phyloP scores from a whole-genome alignment of 2,888 invertebrate species.

The Chirona hameri region DNA sequence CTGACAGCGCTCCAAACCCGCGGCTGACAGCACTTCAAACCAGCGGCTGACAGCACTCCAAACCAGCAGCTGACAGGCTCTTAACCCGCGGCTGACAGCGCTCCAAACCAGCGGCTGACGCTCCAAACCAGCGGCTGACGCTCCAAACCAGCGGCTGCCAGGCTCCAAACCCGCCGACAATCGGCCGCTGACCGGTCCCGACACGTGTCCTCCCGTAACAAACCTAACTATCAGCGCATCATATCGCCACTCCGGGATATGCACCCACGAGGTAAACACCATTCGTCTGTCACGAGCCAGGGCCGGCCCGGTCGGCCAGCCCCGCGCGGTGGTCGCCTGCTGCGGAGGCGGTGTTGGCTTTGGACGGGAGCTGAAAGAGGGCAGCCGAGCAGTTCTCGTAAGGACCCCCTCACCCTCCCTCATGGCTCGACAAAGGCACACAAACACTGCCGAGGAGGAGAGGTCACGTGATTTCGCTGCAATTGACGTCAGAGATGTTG shows the following conservation, averaged over 20 bases:
- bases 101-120: background rate
- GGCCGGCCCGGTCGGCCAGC: background rate
- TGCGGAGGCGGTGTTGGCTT: too few species aligned
- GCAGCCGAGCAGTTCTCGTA: too few species aligned
- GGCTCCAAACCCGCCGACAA: background rate
- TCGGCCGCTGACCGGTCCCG: background rate
- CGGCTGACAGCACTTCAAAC: too few species aligned
- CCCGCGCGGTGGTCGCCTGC: too few species aligned
- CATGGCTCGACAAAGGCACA: background rate
- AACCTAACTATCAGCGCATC: background rate
- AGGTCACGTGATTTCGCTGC: background rate
- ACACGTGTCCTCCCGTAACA: background rate
- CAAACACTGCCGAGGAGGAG: background rate
- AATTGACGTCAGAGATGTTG: background rate
- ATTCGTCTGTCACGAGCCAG: background rate
- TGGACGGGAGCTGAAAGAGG: too few species aligned
- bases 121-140: too few species aligned
- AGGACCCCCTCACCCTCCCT: background rate
- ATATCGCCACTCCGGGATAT: background rate
- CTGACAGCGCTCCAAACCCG: too few species aligned
- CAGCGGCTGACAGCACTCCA: too few species aligned
- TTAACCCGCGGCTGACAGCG: background rate
- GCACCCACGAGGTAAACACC: background rate
- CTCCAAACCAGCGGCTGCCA: too few species aligned
- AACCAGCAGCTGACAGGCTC: background rate